Evolutionary conservation across 2,797 vertebrate genomes (phyloP).

Genomic region (Tokudaia muenninki): DNA sequence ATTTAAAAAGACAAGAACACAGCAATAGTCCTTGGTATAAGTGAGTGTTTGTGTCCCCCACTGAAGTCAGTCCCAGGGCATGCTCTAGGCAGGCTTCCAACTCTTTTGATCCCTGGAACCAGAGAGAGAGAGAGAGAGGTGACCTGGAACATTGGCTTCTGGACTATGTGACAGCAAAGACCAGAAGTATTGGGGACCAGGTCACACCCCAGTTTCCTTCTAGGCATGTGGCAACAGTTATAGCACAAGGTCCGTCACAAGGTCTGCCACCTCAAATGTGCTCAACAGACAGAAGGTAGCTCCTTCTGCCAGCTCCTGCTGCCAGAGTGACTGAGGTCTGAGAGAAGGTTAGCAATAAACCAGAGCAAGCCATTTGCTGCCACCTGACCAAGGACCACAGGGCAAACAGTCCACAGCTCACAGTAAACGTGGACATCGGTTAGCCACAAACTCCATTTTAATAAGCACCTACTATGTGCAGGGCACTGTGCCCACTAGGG

Average conservation of each 20-base stretch:
- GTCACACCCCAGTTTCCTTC: neutral
- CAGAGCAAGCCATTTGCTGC: rapidly evolving
- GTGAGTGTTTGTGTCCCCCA: neutral
- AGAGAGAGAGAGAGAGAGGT: rapidly evolving
- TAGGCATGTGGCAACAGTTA: rapidly evolving
- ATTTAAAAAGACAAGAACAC: too few relatives aligned
- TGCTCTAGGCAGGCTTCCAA: rapidly evolving
- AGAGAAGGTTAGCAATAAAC: neutral
- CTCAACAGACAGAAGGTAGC: neutral
- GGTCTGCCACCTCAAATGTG: neutral
- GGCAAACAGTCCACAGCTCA: neutral
- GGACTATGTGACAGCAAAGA: rapidly evolving
- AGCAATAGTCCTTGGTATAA: rapidly evolving
- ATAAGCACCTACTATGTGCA: neutral
- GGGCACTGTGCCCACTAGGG: neutral
- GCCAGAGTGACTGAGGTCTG: neutral
- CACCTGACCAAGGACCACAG: rapidly evolving
- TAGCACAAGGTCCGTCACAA: rapidly evolving
- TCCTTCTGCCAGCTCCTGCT: neutral
- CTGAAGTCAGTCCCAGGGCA: rapidly evolving
- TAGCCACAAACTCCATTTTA: rapidly evolving
- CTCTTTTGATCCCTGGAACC: neutral
- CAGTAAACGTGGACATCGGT: rapidly evolving
- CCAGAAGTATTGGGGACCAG: rapidly evolving
- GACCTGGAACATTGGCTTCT: neutral